Evolutionary conservation across 2,888 invertebrate genomes (phyloP).

Genomic region (Archips crataeganus): DNA sequence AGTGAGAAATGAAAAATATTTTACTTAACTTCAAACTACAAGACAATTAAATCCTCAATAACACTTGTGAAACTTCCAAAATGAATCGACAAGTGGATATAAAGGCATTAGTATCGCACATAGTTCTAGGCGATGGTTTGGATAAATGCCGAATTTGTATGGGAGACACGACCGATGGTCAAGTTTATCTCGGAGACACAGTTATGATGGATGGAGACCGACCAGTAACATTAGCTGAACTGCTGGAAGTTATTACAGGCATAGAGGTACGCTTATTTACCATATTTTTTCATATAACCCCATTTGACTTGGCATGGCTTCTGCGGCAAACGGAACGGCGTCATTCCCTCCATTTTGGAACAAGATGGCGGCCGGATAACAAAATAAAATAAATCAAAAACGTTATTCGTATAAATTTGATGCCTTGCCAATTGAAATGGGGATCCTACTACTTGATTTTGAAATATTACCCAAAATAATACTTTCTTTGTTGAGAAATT

Average conservation of each 20-base stretch:
- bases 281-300: slow-evolving; percentile 40
- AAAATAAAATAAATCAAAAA: background rate
- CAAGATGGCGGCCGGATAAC: slow-evolving; percentile 65
- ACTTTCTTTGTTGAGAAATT: background rate
- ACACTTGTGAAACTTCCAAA: slow-evolving; percentile 41
- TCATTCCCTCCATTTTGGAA: slow-evolving; percentile 60
- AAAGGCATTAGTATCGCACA: slow-evolving; percentile 79
- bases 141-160: slow-evolving; percentile 80
- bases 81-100: slow-evolving; percentile 77
- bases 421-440: slow-evolving; percentile 45
- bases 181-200: slow-evolving; percentile 76
- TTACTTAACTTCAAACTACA: slow-evolving; percentile 8
- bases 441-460: slow-evolving; percentile 6
- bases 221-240: slow-evolving; percentile 73
- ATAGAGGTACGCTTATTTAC: slow-evolving; percentile 65
- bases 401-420: background rate
- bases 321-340: slow-evolving; percentile 81
- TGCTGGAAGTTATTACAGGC: slow-evolving; percentile 75
- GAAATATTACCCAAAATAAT: background rate
- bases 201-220: slow-evolving; percentile 79
- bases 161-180: slow-evolving; percentile 79
- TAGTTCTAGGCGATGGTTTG: slow-evolving; percentile 75
- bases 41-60: background rate
- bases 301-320: slow-evolving; percentile 59
- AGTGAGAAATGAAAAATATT: slow-evolving; percentile 28